Percentiles rank a stretch among this genome's conserved stretches.
These are phyloP conservation scores for Brienomyrus longianalis DNA, from an alignment of 2,113 vertebrate genomes.

Conservation along the genomic window DNA sequence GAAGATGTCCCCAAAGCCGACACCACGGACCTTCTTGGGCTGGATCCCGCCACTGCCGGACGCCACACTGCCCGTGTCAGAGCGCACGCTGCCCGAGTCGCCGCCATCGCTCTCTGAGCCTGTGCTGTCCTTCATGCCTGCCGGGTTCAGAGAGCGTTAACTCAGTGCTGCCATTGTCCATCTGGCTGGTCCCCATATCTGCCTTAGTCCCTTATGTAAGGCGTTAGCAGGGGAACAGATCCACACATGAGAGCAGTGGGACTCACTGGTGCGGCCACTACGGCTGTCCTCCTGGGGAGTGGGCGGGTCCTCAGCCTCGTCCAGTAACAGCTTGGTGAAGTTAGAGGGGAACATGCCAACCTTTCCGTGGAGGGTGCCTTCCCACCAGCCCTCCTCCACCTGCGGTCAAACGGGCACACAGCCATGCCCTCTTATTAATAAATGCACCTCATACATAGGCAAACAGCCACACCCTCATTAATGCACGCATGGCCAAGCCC, in stretches of 20 bases:
- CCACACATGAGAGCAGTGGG: neutral
- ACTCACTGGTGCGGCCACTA: conserved; percentile 77
- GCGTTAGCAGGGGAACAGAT: neutral
- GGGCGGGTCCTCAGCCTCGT: conserved; percentile 66
- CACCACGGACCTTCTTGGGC: conserved; percentile 89
- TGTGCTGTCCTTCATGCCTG: conserved; percentile 84
- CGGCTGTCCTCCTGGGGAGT: conserved; percentile 75
- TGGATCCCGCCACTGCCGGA: conserved; percentile 71
- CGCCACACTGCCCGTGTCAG: conserved; percentile 77
- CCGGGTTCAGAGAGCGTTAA: conserved; percentile 30
- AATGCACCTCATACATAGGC: conserved; percentile 11
- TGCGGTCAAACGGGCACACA: conserved; percentile 39
- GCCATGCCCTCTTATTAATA: neutral
- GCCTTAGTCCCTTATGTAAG: neutral
- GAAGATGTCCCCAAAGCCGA: conserved; percentile 97
- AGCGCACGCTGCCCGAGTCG: conserved; percentile 76
- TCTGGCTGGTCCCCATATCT: neutral
- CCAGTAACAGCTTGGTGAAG: conserved; percentile 81
- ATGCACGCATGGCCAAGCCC: no score
- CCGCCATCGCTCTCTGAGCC: conserved; percentile 90
- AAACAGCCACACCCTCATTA: neutral
- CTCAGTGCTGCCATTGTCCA: neutral
- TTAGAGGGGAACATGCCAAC: conserved; percentile 97
- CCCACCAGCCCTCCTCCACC: conserved; percentile 99
- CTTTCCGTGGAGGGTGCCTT: conserved; percentile 85